Evolutionary conservation across 2,888 invertebrate species (phyloP).

Genomic region (Acleris literana): DNA sequence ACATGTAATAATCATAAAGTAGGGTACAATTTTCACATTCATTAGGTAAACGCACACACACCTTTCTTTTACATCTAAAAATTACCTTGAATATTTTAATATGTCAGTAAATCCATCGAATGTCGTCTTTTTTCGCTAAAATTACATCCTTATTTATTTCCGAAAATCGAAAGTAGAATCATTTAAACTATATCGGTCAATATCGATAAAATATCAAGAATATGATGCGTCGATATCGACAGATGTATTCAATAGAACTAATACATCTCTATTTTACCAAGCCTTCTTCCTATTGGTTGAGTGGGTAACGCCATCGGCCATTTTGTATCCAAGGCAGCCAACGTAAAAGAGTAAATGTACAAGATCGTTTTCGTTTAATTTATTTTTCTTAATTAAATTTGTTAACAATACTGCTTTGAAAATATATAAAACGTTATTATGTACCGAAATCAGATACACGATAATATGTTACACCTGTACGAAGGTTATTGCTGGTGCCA

Average conservation of each 20-base stretch:
- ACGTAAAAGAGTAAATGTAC: constrained; percentile 43
- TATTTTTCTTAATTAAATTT: background rate
- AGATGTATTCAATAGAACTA: constrained; percentile 11
- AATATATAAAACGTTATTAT: background rate
- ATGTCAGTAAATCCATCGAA: no score
- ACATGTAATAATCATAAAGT: background rate
- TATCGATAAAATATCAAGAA: background rate
- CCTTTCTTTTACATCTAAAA: no score
- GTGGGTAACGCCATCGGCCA: constrained; percentile 43
- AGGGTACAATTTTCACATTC: no score
- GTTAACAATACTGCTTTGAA: background rate
- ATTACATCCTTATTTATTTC: no score
- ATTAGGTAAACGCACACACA: no score
- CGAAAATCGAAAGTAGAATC: no score
- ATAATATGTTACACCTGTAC: background rate
- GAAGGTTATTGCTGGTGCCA: background rate
- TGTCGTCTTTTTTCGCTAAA: no score
- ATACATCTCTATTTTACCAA: constrained; percentile 41
- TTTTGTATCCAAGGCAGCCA: constrained; percentile 56
- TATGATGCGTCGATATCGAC: constrained; percentile 46
- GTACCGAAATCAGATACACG: background rate
- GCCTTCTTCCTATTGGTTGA: constrained; percentile 61
- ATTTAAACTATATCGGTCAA: no score
- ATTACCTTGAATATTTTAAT: no score
- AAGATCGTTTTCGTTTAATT: constrained; percentile 13